phyloP scores from a whole-genome alignment of 2,113 vertebrate species.

The Actenoides hombroni region DNA sequence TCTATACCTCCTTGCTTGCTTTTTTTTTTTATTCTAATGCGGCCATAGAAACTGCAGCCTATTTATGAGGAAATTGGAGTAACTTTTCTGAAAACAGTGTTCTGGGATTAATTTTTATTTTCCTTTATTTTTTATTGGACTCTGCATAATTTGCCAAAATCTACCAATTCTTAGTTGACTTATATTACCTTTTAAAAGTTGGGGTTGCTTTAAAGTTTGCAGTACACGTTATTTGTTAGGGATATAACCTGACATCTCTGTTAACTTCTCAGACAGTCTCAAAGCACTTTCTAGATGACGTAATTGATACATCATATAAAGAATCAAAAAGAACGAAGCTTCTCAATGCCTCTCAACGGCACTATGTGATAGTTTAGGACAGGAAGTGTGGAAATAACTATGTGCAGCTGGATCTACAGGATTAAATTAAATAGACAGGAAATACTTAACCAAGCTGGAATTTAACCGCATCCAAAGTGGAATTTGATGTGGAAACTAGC shows the following conservation, averaged over 20 bases:
- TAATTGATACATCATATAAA: conserved; percentile 22
- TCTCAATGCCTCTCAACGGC: conserved; percentile 15
- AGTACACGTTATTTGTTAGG: background rate
- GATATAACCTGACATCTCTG: background rate
- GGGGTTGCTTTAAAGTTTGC: accelerated
- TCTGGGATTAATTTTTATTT: background rate
- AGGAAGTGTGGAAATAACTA: conserved; percentile 57
- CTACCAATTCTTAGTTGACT: background rate
- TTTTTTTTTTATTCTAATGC: background rate
- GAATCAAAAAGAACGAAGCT: conserved; percentile 2
- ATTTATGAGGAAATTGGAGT: background rate
- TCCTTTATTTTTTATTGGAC: background rate
- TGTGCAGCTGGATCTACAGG: conserved; percentile 64
- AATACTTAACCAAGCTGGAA: conserved; percentile 64
- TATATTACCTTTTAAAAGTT: background rate
- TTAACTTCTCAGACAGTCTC: background rate
- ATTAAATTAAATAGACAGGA: conserved; percentile 61
- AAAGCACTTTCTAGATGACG: background rate
- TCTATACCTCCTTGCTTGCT: background rate
- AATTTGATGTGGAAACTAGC: conserved; percentile 54
- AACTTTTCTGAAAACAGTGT: background rate
- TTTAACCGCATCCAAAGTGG: conserved; percentile 61
- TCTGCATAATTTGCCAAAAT: background rate
- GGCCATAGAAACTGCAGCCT: background rate
- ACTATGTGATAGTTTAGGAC: conserved; percentile 50